Evolutionary conservation across 2,888 invertebrate genomes (phyloP).

Genomic region (Drosophila longiperda): DNA sequence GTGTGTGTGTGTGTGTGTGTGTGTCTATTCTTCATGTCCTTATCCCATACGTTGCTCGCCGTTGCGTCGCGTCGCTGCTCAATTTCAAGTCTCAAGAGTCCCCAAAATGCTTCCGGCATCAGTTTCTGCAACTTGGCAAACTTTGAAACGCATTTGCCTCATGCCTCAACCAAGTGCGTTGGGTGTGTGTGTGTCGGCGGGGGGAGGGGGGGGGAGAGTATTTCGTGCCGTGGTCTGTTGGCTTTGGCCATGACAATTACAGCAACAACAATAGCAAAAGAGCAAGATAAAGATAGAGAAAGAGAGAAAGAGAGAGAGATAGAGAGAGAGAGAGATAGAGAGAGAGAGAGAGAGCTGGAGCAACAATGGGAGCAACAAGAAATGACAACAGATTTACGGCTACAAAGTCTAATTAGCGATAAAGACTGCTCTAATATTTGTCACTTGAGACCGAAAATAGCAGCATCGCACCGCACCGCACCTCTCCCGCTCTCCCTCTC

Average conservation of each 20-base stretch:
- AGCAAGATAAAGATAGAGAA: conserved; percentile 16
- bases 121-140: conserved; percentile 75
- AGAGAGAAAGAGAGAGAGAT: not conserved
- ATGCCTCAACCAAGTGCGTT: conserved; percentile 36
- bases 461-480: conserved; percentile 36
- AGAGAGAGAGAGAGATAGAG: not conserved
- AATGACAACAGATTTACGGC: conserved; percentile 81
- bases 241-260: conserved; percentile 63
- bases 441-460: conserved; percentile 79
- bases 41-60: conserved; percentile 18
- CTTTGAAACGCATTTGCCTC: conserved; percentile 72
- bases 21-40: conserved; percentile 32
- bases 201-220: not conserved
- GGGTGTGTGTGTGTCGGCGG: not conserved
- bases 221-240: conserved; percentile 44
- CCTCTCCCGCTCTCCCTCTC: not conserved
- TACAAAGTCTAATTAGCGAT: conserved; percentile 81
- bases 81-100: conserved; percentile 58
- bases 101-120: conserved; percentile 69
- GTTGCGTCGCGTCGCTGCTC: conserved; percentile 28
- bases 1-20: not conserved
- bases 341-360: not conserved
- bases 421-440: conserved; percentile 81
- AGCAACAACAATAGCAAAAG: conserved; percentile 40
- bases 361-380: conserved; percentile 52